A percentile compares a stretch with the other conserved stretches of the same genome.
Conservation (phyloP, 2,888 invertebrate species). For the Crematogaster levior region DNA sequence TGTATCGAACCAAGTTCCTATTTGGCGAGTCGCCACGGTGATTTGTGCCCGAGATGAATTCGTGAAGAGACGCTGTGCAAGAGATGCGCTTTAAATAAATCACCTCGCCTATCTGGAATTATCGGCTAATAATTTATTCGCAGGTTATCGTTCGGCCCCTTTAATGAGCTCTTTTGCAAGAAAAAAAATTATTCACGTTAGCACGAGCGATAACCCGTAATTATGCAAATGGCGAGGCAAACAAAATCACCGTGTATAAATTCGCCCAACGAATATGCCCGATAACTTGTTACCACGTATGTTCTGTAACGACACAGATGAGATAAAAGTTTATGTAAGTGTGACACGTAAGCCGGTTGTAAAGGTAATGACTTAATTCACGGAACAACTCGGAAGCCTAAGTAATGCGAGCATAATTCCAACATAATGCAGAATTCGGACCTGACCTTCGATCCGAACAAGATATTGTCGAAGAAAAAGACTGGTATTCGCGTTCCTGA, state of each 20-base stretch:
- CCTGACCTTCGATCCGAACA: conserved; percentile 46
- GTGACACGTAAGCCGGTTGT: neutral
- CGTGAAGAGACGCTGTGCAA: conserved; percentile 15
- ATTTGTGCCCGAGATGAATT: conserved; percentile 42
- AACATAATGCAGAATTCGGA: conserved; percentile 11
- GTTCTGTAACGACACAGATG: neutral
- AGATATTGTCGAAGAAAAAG: conserved; percentile 22
- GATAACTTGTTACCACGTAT: neutral
- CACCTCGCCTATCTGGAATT: neutral
- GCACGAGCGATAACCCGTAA: neutral
- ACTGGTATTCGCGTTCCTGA: conserved; percentile 27
- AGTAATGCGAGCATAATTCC: neutral
- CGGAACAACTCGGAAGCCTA: neutral
- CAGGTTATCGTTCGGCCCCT: neutral
- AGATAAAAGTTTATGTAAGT: neutral
- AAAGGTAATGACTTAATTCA: conserved; percentile 8
- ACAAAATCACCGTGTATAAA: neutral
- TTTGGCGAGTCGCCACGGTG: conserved; percentile 47
- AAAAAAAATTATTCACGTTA: neutral
- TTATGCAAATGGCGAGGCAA: conserved; percentile 1
- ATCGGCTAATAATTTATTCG: conserved; percentile 16
- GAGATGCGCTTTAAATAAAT: conserved; percentile 10
- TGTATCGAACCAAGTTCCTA: conserved; percentile 39
- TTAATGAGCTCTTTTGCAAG: neutral
- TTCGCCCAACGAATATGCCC: conserved; percentile 9